Percentiles rank a stretch among this genome's conserved stretches.
phyloP scores from a whole-genome alignment of 2,113 vertebrate genomes.

The Dicerorhinus sumatrensis region DNA sequence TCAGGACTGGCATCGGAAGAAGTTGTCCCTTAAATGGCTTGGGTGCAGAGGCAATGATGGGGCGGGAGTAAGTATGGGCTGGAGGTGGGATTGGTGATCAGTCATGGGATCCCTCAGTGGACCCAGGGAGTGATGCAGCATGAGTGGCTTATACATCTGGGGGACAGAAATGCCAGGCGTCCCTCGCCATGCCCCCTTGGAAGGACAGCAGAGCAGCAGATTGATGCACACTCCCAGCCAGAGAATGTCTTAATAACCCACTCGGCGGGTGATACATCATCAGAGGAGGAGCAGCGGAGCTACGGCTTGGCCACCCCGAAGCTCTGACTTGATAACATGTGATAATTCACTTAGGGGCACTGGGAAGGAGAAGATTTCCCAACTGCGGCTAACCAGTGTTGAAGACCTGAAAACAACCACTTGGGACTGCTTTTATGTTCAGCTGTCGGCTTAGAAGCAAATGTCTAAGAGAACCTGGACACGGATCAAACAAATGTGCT shows the following conservation, averaged over 20 bases:
- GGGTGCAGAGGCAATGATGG: no score
- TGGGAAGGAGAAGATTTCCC: conserved; percentile 57
- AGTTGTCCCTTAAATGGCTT: not conserved
- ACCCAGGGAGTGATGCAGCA: not conserved
- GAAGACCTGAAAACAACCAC: conserved; percentile 74
- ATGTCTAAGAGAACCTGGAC: conserved; percentile 69
- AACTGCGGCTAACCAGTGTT: conserved; percentile 59
- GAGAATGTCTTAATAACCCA: conserved; percentile 48
- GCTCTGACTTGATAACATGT: conserved; percentile 15
- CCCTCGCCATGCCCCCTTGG: not conserved
- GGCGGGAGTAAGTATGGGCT: not conserved
- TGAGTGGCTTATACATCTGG: not conserved
- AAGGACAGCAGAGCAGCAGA: not conserved
- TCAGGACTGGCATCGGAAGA: not conserved
- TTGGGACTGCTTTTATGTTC: conserved; percentile 71
- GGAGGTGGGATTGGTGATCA: not conserved
- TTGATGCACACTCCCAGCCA: not conserved
- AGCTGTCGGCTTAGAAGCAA: conserved; percentile 68
- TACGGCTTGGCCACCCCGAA: conserved; percentile 36
- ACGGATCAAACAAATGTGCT: conserved; percentile 69
- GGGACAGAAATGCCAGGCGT: not conserved
- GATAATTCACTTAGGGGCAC: conserved; percentile 58
- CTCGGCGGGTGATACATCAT: conserved; percentile 42
- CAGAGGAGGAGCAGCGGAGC: not conserved
- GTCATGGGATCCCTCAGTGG: not conserved